Conservation (phyloP, 2,113 vertebrate species). For the Opisthocomus hoazin region DNA sequence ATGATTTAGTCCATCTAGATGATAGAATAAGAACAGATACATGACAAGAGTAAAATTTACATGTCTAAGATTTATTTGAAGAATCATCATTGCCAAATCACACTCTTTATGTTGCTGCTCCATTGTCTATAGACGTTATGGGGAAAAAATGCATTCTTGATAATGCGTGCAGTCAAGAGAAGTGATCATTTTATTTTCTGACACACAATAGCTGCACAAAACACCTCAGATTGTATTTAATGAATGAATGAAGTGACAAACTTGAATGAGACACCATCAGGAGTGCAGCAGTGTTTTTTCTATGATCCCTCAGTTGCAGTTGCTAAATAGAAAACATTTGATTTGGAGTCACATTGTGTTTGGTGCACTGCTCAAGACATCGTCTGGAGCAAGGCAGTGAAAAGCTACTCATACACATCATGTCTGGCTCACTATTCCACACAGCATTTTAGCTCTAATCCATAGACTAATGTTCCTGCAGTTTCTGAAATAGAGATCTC, state of each 20-base stretch:
- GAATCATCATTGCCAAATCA: background rate
- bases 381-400: background rate
- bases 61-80: background rate
- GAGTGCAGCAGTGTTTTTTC: background rate
- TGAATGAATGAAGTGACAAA: background rate
- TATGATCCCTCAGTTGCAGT: background rate
- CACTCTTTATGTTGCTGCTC: background rate
- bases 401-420: background rate
- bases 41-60: background rate
- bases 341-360: background rate
- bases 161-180: background rate
- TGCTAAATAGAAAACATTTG: conserved; percentile 4
- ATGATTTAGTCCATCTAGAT: background rate
- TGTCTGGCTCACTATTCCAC: background rate
- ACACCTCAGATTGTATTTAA: background rate
- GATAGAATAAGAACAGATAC: background rate
- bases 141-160: background rate
- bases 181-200: background rate
- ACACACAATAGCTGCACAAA: background rate
- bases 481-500: background rate
- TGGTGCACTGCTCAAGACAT: background rate
- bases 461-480: background rate
- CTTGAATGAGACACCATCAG: background rate
- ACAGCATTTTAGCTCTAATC: background rate
- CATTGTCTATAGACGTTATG: background rate